Base-by-base conservation (phyloP, 2,797 vertebrate genomes). In the Pachyuromys duprasi region DNA sequence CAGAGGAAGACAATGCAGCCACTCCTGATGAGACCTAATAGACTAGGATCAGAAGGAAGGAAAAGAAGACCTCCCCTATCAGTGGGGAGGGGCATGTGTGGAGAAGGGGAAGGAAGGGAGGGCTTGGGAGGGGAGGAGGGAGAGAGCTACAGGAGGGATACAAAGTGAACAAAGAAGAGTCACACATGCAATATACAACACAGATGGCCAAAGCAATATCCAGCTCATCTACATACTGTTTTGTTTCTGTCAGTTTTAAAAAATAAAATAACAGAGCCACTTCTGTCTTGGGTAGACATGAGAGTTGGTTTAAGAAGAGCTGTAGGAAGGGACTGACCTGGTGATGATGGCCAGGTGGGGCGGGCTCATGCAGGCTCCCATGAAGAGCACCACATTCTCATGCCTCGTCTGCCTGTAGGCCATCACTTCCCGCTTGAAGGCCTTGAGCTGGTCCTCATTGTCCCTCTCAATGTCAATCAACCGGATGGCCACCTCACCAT, bases 371-470 rank as follows among this genome's bases (percentile, higher is more conserved):
- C 99, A 99, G 90, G 99, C 99, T 0, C 99, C 99, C 99, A 99
- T 99, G 97, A 99, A 99, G 86, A 99, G 99, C 95, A 99, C 99
- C 97, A 99, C 99, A 0, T 99, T 99, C 99, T 99, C 99, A 0
- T 99, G 99, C 49, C 99, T 99, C 0, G 99, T 99, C 99, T 99
- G 99, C 92, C 99, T 96, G 97, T 99, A 99, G 0, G 99, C 99
- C 99, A 99, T 99, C 97, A 99, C 99, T 98, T 99, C 99, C 22
- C 99, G 98, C 98, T 99, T 99, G 98, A 99, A 99, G 96, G 99
- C 99, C 97, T 99, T 99, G 17, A 99, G 99, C 98, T 99, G 99
- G 95, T 99, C 99, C 97, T 99, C 99, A 0, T 99, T 99, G 98
- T 99, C 99, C 1, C 99, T 98, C 98, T 99, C 99, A 0, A 99